Conservation (phyloP, 2,797 vertebrate species). For the Epinephelus malabaricus region DNA sequence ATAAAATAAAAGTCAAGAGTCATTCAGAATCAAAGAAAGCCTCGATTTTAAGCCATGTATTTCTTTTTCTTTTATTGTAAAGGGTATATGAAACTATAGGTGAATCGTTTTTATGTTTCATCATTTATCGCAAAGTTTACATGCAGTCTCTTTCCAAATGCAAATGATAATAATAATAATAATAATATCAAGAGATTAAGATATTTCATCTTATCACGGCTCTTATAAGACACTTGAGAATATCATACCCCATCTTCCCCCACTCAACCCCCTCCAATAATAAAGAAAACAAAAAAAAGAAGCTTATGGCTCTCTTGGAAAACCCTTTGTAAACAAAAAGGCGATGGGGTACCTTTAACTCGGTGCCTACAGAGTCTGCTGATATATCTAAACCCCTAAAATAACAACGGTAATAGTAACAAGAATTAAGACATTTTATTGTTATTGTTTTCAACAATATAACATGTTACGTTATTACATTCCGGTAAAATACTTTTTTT, state of each 20-base stretch:
- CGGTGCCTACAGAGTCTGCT: slow-evolving; percentile 69
- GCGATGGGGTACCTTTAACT: slow-evolving; percentile 68
- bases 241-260: slow-evolving; percentile 63
- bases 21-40: slow-evolving; percentile 76
- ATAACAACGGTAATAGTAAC: slow-evolving; percentile 81
- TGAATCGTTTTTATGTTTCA: slow-evolving; percentile 83
- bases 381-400: slow-evolving; percentile 74
- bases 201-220: slow-evolving; percentile 73
- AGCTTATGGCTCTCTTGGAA: slow-evolving; percentile 81
- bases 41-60: slow-evolving; percentile 68
- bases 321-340: slow-evolving; percentile 83
- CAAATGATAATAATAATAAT: slow-evolving; percentile 62
- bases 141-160: slow-evolving; percentile 87
- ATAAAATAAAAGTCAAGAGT: slow-evolving; percentile 34
- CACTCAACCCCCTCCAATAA: slow-evolving; percentile 32
- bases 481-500: slow-evolving; percentile 77
- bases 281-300: slow-evolving; percentile 56
- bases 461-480: slow-evolving; percentile 82
- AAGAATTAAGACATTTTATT: slow-evolving; percentile 88
- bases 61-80: slow-evolving; percentile 87
- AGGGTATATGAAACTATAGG: slow-evolving; percentile 89
- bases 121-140: slow-evolving; percentile 86
- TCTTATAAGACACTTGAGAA: slow-evolving; percentile 83
- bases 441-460: slow-evolving; percentile 85
- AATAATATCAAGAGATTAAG: slow-evolving; percentile 80